Evolutionary conservation across 2,888 invertebrate species (phyloP).

Genomic region (Mythimna lalbum): DNA sequence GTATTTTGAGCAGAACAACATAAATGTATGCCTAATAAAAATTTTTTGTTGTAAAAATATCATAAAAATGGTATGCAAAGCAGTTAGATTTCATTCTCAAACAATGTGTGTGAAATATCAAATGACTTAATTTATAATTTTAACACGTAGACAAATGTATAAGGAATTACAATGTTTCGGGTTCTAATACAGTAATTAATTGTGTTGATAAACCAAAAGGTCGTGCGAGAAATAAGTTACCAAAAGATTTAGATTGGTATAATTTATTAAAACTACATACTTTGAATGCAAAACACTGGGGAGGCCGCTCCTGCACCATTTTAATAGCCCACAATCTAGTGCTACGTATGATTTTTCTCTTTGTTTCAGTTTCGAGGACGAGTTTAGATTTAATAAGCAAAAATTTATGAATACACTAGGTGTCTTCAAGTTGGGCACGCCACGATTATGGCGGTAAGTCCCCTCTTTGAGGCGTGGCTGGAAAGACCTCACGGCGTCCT

Average conservation of each 20-base stretch:
- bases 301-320: neutral
- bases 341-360: neutral
- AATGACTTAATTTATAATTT: slow-evolving; percentile 1
- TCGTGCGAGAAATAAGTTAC: neutral
- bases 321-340: neutral
- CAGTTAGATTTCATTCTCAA: slow-evolving; percentile 13
- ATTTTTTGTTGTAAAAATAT: too few relatives aligned
- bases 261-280: slow-evolving; percentile 1
- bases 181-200: slow-evolving; percentile 1
- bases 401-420: too few relatives aligned
- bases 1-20: too few relatives aligned
- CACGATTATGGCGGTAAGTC: too few relatives aligned
- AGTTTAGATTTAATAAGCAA: too few relatives aligned
- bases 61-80: too few relatives aligned
- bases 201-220: slow-evolving; percentile 33
- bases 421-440: too few relatives aligned
- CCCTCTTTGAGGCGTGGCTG: too few relatives aligned
- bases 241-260: slow-evolving; percentile 11
- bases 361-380: too few relatives aligned
- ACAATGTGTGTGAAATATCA: neutral
- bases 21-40: too few relatives aligned
- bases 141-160: slow-evolving; percentile 4
- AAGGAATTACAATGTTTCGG: slow-evolving; percentile 4
- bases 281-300: neutral
- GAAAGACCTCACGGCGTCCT: too few relatives aligned